Evolutionary conservation across 2,888 invertebrate species (phyloP).

Genomic region (Drosophila tripunctata): DNA sequence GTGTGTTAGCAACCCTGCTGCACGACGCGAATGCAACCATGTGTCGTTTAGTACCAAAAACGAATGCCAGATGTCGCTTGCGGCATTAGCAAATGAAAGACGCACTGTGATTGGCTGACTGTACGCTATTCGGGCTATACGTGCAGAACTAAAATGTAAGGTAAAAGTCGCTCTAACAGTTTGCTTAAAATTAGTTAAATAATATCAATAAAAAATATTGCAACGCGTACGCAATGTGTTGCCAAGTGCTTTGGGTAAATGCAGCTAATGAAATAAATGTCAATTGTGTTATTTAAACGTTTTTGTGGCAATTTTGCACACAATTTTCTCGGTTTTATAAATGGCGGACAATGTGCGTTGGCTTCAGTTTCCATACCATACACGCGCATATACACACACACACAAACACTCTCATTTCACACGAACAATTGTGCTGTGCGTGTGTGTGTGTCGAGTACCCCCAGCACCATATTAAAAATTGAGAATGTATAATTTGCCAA

Average conservation of each 20-base stretch:
- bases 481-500: slow-evolving; percentile 62
- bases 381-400: slow-evolving; percentile 17
- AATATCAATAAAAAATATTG: slow-evolving; percentile 50
- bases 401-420: slow-evolving; percentile 13
- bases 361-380: slow-evolving; percentile 55
- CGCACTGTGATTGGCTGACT: slow-evolving; percentile 70
- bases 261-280: slow-evolving; percentile 26
- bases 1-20: slow-evolving; percentile 25
- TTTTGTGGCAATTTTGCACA: slow-evolving; percentile 25
- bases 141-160: slow-evolving; percentile 71
- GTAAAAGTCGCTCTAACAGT: slow-evolving; percentile 70
- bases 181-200: slow-evolving; percentile 67
- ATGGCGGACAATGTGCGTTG: slow-evolving; percentile 80
- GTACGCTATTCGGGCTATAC: slow-evolving; percentile 61
- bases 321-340: slow-evolving; percentile 69
- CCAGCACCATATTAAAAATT: slow-evolving; percentile 44
- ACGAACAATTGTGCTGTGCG: slow-evolving; percentile 47
- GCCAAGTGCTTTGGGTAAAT: slow-evolving; percentile 37
- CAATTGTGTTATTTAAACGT: slow-evolving; percentile 22
- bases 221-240: slow-evolving; percentile 40
- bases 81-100: slow-evolving; percentile 62
- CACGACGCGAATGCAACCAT: slow-evolving; percentile 37
- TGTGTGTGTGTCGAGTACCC: slow-evolving; percentile 46
- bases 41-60: slow-evolving; percentile 44
- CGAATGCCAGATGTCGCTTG: slow-evolving; percentile 68